These are phyloP conservation scores for Pipistrellus nathusii DNA, from an alignment of 2,797 vertebrate genomes.

Conservation along the genomic window DNA sequence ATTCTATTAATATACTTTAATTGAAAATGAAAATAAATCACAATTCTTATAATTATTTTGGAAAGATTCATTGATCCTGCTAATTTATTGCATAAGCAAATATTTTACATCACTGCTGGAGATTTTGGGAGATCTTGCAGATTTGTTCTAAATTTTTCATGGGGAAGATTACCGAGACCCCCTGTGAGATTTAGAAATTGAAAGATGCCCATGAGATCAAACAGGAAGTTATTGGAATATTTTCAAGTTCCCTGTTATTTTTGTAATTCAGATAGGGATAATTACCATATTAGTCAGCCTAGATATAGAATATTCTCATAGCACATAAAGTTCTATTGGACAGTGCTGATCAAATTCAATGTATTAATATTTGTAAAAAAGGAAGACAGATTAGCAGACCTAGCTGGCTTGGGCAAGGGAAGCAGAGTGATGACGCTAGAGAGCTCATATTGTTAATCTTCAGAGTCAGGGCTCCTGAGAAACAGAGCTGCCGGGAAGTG, in stretches of 20 bases:
- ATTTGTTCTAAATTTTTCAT: slow-evolving; percentile 44
- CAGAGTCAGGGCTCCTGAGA: neutral
- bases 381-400: neutral
- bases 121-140: neutral
- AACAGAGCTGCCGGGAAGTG: neutral
- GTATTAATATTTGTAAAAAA: neutral
- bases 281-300: neutral
- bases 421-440: neutral
- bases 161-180: slow-evolving; percentile 2
- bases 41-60: too few relatives aligned
- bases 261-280: slow-evolving; percentile 17
- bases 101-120: too few relatives aligned
- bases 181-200: slow-evolving; percentile 13
- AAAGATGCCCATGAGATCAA: neutral
- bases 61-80: too few relatives aligned
- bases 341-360: neutral
- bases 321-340: neutral
- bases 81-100: too few relatives aligned
- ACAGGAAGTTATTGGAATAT: slow-evolving; percentile 26
- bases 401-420: neutral
- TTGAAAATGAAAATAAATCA: too few relatives aligned
- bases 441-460: neutral
- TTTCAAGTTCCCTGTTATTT: slow-evolving; percentile 46
- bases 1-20: too few relatives aligned
- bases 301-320: slow-evolving; percentile 14